These are phyloP conservation scores for Spheniscus humboldti DNA, from an alignment of 2,797 vertebrate species.

Conservation along the genomic window DNA sequence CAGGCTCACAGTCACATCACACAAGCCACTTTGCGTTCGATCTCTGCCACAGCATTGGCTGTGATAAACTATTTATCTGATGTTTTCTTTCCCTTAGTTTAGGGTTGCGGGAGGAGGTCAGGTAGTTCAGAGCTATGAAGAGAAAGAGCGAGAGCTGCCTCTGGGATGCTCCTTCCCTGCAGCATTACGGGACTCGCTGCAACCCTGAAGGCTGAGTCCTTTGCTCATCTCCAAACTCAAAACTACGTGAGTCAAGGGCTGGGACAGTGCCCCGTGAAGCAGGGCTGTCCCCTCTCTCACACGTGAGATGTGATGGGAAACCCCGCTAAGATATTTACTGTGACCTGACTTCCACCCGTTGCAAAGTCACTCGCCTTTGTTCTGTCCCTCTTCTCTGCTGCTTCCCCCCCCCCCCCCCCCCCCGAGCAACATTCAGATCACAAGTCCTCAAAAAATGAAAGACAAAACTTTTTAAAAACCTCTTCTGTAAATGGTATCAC, in stretches of 20 bases:
- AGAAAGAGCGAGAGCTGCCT: not conserved
- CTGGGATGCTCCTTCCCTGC: not conserved
- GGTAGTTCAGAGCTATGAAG: not conserved
- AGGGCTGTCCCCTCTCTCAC: not conserved
- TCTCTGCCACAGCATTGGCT: no score
- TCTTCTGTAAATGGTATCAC: not conserved
- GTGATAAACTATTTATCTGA: not conserved
- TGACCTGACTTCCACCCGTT: rapidly evolving
- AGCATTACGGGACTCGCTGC: rapidly evolving
- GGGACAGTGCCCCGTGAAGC: not conserved
- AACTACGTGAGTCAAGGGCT: rapidly evolving
- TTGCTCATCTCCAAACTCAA: not conserved
- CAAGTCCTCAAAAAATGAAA: not conserved
- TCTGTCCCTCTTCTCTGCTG: not conserved
- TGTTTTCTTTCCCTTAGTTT: rapidly evolving
- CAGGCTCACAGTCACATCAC: not conserved
- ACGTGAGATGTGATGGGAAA: not conserved
- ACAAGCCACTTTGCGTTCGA: rapidly evolving
- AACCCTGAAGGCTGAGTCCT: not conserved
- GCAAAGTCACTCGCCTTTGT: not conserved
- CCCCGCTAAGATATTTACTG: rapidly evolving
- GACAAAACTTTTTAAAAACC: not conserved
- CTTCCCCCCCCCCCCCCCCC: no score
- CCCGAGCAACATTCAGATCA: not conserved
- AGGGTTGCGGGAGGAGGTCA: not conserved